phyloP scores from a whole-genome alignment of 2,113 vertebrate species.

The Planiliza haematocheilus region DNA sequence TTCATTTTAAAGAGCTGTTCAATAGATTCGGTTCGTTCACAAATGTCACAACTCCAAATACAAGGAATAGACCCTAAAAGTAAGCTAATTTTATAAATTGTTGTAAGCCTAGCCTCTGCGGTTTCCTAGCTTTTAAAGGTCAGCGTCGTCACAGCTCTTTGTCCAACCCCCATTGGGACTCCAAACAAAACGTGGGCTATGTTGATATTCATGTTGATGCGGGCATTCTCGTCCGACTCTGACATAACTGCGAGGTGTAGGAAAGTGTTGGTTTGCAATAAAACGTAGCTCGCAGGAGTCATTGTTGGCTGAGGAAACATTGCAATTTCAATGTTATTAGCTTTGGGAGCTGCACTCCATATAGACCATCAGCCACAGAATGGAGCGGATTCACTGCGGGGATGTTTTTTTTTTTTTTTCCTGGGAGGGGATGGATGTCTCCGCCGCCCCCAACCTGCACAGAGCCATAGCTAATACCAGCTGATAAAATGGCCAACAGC shows the following conservation, averaged over 20 bases:
- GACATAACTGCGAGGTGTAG: not conserved
- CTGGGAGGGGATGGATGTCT: constrained; percentile 27
- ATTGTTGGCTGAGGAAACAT: not conserved
- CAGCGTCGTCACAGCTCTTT: constrained; percentile 28
- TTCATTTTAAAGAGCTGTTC: too few relatives aligned
- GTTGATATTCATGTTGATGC: constrained; percentile 43
- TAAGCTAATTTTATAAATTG: too few relatives aligned
- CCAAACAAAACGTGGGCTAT: not conserved
- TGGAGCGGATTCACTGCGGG: constrained; percentile 49
- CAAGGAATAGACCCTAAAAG: too few relatives aligned
- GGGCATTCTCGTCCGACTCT: too few relatives aligned
- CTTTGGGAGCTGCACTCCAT: constrained; percentile 8
- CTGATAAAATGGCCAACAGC: not conserved
- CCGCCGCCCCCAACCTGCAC: constrained; percentile 1
- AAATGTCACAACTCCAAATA: too few relatives aligned
- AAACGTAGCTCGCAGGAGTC: not conserved
- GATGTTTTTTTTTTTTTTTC: constrained; percentile 44
- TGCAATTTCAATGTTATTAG: constrained; percentile 2
- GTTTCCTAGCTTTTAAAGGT: constrained; percentile 58
- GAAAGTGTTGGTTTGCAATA: not conserved
- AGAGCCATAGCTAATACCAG: not conserved
- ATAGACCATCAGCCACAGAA: constrained; percentile 11
- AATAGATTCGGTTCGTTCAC: too few relatives aligned
- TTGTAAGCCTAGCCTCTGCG: too few relatives aligned
- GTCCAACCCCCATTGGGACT: constrained; percentile 37